Base-by-base conservation (phyloP, 2,797 vertebrate genomes). In the Garrulus glandarius region DNA sequence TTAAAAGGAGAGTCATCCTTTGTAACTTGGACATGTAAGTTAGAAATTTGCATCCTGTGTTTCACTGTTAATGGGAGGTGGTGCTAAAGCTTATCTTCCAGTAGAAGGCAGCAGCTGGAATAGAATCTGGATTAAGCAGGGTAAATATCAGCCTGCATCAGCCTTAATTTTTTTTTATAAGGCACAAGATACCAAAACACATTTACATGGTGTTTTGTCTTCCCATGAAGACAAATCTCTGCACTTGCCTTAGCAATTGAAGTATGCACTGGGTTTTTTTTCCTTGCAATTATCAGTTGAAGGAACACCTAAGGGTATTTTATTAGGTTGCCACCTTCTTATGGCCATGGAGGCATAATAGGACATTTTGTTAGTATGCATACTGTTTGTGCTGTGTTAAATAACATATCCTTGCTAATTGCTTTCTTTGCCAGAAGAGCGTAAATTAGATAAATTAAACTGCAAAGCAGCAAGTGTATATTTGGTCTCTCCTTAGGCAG, bases 231-330 rank as follows among this genome's bases (percentile, higher is more conserved):
- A 44, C 5, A 57, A 12, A 41, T 71, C 6, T 76, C 30, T 64
- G 26, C 14, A 9, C 32, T 84, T 39, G 15, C 9, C n/a, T 74
- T 89, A 6, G 12, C 50, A 76, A 22, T 39, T 12, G 34, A 56
- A 71, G 41, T 63, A 44, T 10, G 30, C 18, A 4, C 22, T 24
- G 46, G 8, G 13, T 1, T 47, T 74, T 74, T 49, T 65, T 22
- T 20, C 14, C 5, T 56, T n/a, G 18, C 5, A 20, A 0, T n/a
- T 81, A 26, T 0, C 0, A 11, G 22, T 50, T 83, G 67, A 67
- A 71, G 34, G 29, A 65, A 49, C 2, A n/a, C 3, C 2, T 63
- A 46, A 41, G 22, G 15, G 2, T 39, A 11, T 61, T 64, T 89
- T 4, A 9, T 44, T 36, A 55, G 13, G 10, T 39, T 76, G 8